Percentiles rank a stretch among this genome's conserved stretches.
Conservation (phyloP, 2,113 vertebrate species). For the Hippocampus abdominalis region DNA sequence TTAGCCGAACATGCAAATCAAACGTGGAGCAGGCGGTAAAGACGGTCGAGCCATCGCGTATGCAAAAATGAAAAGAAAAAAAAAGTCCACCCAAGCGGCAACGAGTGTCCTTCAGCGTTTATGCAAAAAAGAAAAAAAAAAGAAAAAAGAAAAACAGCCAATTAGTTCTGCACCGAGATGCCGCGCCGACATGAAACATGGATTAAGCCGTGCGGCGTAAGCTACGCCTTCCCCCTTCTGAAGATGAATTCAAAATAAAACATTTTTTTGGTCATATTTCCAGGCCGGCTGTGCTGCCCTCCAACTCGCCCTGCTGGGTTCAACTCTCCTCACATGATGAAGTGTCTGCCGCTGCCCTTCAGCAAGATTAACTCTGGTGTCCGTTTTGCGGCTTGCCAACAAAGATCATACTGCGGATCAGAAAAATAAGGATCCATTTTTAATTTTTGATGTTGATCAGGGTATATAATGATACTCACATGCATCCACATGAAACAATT, state of each 20-base stretch:
- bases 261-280: neutral
- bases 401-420: neutral
- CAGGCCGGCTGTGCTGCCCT: conserved; percentile 13
- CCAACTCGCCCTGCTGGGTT: conserved; percentile 25
- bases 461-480: conserved; percentile 18
- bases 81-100: conserved; percentile 26
- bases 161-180: conserved; percentile 54
- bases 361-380: conserved; percentile 15
- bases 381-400: conserved; percentile 11
- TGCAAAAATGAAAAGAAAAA: neutral
- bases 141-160: conserved; percentile 56
- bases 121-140: conserved; percentile 23
- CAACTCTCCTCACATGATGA: conserved; percentile 1
- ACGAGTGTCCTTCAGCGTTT: conserved; percentile 54
- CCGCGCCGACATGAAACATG: conserved; percentile 49
- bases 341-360: conserved; percentile 37
- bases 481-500: conserved; percentile 62
- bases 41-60: neutral
- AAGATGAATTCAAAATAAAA: neutral
- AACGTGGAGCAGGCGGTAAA: conserved; percentile 13
- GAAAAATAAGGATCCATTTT: too few relatives aligned
- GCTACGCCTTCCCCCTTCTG: neutral
- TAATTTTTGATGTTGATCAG: too few relatives aligned
- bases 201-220: conserved; percentile 29
- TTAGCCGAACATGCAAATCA: conserved; percentile 73